Conservation (phyloP, 2,113 vertebrate species). For the Balaeniceps rex region DNA sequence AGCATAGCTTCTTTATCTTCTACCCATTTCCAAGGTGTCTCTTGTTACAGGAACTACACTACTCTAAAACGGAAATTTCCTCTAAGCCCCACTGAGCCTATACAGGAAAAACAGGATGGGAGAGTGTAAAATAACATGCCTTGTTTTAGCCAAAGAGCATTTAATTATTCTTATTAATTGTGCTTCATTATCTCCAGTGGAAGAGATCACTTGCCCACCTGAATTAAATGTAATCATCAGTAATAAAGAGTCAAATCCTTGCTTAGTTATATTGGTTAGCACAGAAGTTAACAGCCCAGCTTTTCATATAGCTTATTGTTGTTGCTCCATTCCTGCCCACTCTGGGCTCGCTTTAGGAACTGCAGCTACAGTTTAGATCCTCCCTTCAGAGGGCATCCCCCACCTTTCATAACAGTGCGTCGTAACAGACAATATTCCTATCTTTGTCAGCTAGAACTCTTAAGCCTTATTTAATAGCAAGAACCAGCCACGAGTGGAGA, state of each 20-base stretch:
- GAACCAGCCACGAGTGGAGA: background rate
- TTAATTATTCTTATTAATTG: background rate
- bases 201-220: background rate
- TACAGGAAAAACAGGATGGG: background rate
- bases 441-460: background rate
- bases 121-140: background rate
- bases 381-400: background rate
- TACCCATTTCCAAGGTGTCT: background rate
- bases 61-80: background rate
- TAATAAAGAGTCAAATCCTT: background rate
- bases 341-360: background rate
- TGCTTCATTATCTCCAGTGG: background rate
- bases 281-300: background rate
- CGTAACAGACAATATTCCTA: background rate
- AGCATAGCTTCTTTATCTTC: background rate
- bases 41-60: background rate
- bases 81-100: background rate
- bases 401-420: background rate
- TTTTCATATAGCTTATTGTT: background rate
- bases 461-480: background rate
- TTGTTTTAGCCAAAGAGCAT: background rate
- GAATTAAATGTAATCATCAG: background rate
- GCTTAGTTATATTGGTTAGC: background rate
- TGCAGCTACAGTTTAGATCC: background rate
- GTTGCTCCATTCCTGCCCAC: background rate